Evolutionary conservation across 2,113 vertebrate species (phyloP).

Genomic region (Empidonax alnorum): DNA sequence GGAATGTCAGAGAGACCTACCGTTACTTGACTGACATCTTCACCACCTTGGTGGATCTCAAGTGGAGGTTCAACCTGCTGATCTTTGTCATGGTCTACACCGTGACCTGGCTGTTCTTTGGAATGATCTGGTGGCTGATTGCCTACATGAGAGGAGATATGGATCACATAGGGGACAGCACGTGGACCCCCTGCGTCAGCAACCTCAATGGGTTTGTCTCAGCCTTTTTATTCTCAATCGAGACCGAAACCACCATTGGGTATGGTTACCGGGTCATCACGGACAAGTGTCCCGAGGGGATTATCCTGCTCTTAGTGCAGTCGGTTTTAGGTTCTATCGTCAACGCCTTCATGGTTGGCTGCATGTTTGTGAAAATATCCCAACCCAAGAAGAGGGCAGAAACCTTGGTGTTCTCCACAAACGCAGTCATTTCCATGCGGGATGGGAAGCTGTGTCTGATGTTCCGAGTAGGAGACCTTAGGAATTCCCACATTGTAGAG

Average conservation of each 20-base stretch:
- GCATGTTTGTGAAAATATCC: slow-evolving; percentile 99
- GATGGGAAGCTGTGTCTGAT: slow-evolving; percentile 97
- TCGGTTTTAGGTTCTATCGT: slow-evolving; percentile 98
- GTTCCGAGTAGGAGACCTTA: slow-evolving; percentile 97
- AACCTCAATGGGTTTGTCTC: slow-evolving; percentile 97
- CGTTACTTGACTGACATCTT: slow-evolving; percentile 97
- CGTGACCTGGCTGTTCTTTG: slow-evolving; percentile 97
- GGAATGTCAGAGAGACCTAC: slow-evolving; percentile 95
- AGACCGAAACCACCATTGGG: slow-evolving; percentile 98
- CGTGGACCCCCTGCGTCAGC: slow-evolving; percentile 96
- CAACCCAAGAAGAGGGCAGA: slow-evolving; percentile 99
- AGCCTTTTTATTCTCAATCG: slow-evolving; percentile 98
- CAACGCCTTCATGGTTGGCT: slow-evolving; percentile 99
- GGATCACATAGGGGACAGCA: slow-evolving; percentile 90
- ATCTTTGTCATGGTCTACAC: slow-evolving; percentile 99
- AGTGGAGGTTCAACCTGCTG: slow-evolving; percentile 97
- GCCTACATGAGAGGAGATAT: slow-evolving; percentile 95
- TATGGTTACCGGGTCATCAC: slow-evolving; percentile 99
- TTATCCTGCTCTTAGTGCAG: slow-evolving; percentile 93
- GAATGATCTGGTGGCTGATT: slow-evolving; percentile 99
- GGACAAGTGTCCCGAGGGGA: slow-evolving; percentile 97
- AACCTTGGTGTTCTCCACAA: slow-evolving; percentile 97
- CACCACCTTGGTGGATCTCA: slow-evolving; percentile 96
- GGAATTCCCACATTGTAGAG: slow-evolving; percentile 99
- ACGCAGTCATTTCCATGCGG: slow-evolving; percentile 95